These are phyloP conservation scores for Papilio helenus DNA, from an alignment of 1,140 invertebrate species.

Conservation along the genomic window DNA sequence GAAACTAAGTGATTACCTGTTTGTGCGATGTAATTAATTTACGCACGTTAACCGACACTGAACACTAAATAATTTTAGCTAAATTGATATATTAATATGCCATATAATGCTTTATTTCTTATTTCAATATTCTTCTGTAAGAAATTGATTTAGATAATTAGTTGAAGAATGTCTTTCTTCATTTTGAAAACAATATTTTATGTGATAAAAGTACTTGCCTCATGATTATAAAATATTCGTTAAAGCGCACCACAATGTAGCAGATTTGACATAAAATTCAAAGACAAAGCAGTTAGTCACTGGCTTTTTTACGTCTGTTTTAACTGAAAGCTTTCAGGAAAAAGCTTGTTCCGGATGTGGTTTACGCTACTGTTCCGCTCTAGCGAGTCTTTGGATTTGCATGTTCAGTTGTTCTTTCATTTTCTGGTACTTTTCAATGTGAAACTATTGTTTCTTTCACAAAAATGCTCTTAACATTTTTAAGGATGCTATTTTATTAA, in stretches of 20 bases:
- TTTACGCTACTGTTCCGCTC: constrained; percentile 35
- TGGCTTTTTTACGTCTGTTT: constrained; percentile 29
- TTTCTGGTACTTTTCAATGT: constrained; percentile 19
- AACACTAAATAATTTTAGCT: neutral
- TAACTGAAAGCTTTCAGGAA: constrained; percentile 35
- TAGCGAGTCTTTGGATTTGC: constrained; percentile 29
- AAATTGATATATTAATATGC: neutral
- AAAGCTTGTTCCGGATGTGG: constrained; percentile 34
- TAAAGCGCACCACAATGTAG: neutral
- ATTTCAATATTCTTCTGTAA: neutral
- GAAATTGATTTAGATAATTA: too few relatives aligned
- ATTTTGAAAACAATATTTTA: too few relatives aligned
- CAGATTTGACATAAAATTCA: constrained; percentile 24
- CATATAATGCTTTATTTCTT: neutral
- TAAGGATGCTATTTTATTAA: neutral
- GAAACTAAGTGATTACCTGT: constrained; percentile 23
- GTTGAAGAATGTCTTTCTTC: too few relatives aligned
- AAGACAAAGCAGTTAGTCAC: constrained; percentile 33
- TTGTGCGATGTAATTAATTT: constrained; percentile 10
- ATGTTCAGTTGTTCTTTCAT: constrained; percentile 35
- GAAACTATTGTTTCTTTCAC: constrained; percentile 3
- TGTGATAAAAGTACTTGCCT: neutral
- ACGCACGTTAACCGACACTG: neutral
- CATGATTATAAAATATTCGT: neutral
- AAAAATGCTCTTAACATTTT: constrained; percentile 5